These are phyloP conservation scores for Pogonomyrmex californicus DNA, from an alignment of 1,140 invertebrate genomes.

Conservation along the genomic window DNA sequence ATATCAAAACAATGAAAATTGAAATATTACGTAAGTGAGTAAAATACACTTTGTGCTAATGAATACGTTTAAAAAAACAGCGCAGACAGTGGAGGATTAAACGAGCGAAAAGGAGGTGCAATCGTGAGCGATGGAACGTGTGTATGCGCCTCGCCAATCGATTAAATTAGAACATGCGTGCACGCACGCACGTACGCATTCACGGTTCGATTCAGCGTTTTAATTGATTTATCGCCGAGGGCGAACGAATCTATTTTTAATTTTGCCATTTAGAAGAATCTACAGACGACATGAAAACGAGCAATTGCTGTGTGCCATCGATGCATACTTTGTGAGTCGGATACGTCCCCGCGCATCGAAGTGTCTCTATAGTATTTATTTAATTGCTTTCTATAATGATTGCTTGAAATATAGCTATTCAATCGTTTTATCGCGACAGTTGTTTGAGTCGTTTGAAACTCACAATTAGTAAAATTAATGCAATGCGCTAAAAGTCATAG, in stretches of 20 bases:
- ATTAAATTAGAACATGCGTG: conserved; percentile 62
- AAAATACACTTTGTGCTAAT: conserved; percentile 14
- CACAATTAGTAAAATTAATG: not conserved
- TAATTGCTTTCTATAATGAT: conserved; percentile 21
- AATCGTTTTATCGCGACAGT: not conserved
- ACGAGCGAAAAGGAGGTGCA: conserved; percentile 11
- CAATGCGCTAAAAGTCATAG: not conserved
- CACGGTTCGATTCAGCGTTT: conserved; percentile 47
- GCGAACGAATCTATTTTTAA: conserved; percentile 69
- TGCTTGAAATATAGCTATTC: conserved; percentile 7
- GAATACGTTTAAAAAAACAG: conserved; percentile 35
- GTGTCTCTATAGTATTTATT: conserved; percentile 42
- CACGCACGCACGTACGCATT: conserved; percentile 13
- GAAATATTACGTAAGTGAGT: not conserved
- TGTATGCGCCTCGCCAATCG: conserved; percentile 19
- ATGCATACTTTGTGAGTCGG: conserved; percentile 35
- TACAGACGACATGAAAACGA: conserved; percentile 32
- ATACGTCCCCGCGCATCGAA: not conserved
- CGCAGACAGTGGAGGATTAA: conserved; percentile 24
- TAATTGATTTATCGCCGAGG: conserved; percentile 65
- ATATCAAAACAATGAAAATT: conserved; percentile 4
- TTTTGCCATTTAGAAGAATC: conserved; percentile 70
- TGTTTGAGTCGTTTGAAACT: not conserved
- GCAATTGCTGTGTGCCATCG: conserved; percentile 38
- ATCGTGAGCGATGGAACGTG: conserved; percentile 25